Base-by-base conservation (phyloP, 2,113 vertebrate genomes). In the Lethenteron camtschaticum region DNA sequence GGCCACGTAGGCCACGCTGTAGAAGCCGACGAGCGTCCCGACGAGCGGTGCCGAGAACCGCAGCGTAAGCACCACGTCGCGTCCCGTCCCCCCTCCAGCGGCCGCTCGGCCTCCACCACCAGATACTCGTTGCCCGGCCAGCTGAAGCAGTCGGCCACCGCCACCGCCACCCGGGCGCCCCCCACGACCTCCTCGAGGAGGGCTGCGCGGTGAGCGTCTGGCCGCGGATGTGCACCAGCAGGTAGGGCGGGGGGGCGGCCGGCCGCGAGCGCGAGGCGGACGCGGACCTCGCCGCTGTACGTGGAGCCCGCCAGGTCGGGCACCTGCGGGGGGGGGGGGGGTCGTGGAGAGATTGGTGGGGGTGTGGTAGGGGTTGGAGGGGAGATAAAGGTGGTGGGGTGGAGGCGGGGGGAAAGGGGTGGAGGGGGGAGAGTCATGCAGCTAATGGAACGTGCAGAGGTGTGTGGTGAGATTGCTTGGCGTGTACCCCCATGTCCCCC, bases 161-260 rank as follows among this genome's bases (percentile, higher is more conserved):
- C 12, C 70, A 92, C 71, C 58, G 4, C 3, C 18, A 18, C 73
- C 57, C 74, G 72, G 0, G 24, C 71, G 12, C 63, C 59, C 10
- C 3, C 68, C 71, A 55, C 71, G 12, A 71, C 72, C 68, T 57
- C 74, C 70, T 1, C 59, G 57, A 95, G 78, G 9, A 71, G 74
- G 90, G 94, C 9, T 75, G 73, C 12, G 72, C 69, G 3, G 80
- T 86, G 74, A 99, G 76, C 72, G 78, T 82, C 0, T 82, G 89
- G 12, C 91, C 86, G 68, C 90, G 79, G 66, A 95, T 82, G 75
- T 99, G 94, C 18, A 99, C 83, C 91, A 91, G 96, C 71, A 99
- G 72, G 73, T 86, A 56, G 1, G 9, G 76, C 88, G 68, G 76
- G 41, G 41, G 41, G 41, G 6, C 41, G 41, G 41, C 5, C 1